Evolutionary conservation across 2,888 invertebrate species (phyloP).

Genomic region (Drosophila kokeensis): DNA sequence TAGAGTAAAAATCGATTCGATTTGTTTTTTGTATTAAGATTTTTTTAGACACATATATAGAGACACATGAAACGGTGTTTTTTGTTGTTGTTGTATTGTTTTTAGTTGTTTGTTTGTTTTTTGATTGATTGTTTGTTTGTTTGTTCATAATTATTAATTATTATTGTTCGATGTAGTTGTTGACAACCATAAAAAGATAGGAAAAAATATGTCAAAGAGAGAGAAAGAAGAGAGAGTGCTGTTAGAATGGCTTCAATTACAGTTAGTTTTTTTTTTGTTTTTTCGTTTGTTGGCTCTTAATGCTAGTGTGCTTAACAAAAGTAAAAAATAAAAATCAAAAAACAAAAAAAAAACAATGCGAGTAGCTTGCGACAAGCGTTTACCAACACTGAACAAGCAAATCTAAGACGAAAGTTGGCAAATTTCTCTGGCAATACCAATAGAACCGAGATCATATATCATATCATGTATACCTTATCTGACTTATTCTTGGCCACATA

Average conservation of each 20-base stretch:
- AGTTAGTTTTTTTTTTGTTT: slow-evolving; percentile 54
- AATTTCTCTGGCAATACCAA: slow-evolving; percentile 35
- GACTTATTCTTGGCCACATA: slow-evolving; percentile 94
- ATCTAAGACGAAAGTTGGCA: slow-evolving; percentile 17
- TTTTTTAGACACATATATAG: slow-evolving; percentile 62
- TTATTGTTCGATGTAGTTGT: slow-evolving; percentile 38
- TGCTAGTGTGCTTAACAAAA: slow-evolving; percentile 29
- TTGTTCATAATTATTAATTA: slow-evolving; percentile 14
- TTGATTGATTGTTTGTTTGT: slow-evolving; percentile 13
- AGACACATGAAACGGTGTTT: slow-evolving; percentile 59
- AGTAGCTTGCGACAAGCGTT: slow-evolving; percentile 53
- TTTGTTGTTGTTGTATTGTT: slow-evolving; percentile 20
- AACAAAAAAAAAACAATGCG: slow-evolving; percentile 3
- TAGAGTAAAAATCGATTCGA: slow-evolving; percentile 3
- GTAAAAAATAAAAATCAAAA: not conserved
- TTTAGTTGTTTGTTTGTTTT: slow-evolving; percentile 27
- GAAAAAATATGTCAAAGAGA: slow-evolving; percentile 56
- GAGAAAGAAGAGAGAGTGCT: slow-evolving; percentile 62
- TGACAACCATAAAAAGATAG: slow-evolving; percentile 33
- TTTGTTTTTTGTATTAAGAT: not conserved
- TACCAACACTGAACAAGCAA: slow-evolving; percentile 68
- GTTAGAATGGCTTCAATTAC: slow-evolving; percentile 65
- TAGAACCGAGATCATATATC: not conserved
- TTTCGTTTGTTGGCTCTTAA: slow-evolving; percentile 23
- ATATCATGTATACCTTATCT: slow-evolving; percentile 89